A percentile compares a stretch with the other conserved stretches of the same genome.
phyloP scores from a whole-genome alignment of 2,888 invertebrate genomes.

The Physocephala rufipes region DNA sequence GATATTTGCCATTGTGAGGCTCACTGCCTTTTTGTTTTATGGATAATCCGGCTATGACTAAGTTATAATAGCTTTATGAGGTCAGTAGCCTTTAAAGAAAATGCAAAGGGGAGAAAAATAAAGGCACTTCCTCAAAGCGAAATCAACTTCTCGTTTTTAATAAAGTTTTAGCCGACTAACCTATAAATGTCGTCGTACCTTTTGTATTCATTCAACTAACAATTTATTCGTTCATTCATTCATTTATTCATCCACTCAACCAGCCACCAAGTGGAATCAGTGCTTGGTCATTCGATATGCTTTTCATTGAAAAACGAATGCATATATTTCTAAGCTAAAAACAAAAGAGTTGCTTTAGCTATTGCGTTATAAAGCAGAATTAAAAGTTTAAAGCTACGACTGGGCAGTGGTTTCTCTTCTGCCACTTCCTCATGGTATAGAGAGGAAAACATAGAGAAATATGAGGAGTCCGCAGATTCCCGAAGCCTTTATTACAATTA shows the following conservation, averaged over 20 bases:
- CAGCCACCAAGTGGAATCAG: not conserved
- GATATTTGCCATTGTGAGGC: not conserved
- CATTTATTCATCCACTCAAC: no score
- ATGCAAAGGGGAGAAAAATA: not conserved
- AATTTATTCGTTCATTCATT: not conserved
- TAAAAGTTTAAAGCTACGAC: not conserved
- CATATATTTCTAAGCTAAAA: not conserved
- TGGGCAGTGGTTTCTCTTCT: not conserved
- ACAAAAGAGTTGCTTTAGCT: not conserved
- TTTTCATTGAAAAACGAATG: slow-evolving; percentile 14
- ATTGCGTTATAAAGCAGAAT: not conserved
- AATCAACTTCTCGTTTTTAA: not conserved
- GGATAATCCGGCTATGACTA: not conserved
- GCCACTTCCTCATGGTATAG: no score
- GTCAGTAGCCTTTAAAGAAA: not conserved
- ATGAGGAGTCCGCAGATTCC: no score
- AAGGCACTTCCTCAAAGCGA: not conserved
- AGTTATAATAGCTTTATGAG: not conserved
- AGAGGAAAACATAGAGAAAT: no score
- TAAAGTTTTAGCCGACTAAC: slow-evolving; percentile 14
- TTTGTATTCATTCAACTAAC: not conserved
- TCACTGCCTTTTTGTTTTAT: not conserved
- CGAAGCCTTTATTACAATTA: no score
- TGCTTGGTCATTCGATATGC: slow-evolving; percentile 26
- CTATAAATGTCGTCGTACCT: slow-evolving; percentile 18